Base-by-base conservation (phyloP, 2,888 invertebrate genomes). In the Nephrotoma appendiculata region DNA sequence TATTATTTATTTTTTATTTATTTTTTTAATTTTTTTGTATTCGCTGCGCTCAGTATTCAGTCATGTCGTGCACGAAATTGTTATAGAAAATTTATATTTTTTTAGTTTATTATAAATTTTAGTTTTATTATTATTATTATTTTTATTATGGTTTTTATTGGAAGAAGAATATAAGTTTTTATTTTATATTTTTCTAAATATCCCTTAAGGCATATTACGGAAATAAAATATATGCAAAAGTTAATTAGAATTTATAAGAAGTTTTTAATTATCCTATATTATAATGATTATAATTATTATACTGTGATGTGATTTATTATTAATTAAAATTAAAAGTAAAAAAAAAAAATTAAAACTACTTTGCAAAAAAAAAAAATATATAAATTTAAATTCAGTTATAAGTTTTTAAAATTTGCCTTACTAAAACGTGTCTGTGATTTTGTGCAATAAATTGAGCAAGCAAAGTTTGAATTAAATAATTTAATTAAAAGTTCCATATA, bases 351-450 rank as follows among this genome's bases (percentile, higher is more conserved):
- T 15, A 84, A 42, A 84, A 84, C 43, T n/a, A 42, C 6, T 71
- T 71, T 71, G 57, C 57, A 57, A 84, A 83, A 12, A 83, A 83
- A 31, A 31, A 31, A 31, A 31, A 31, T 3, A 83, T 41, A 41
- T 6, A 83, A 41, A 12, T 48, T 12, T 48, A 31, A 31, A 19
- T 31, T 71, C 71, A 71, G 71, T 71, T 71, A 71, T 84, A 43
- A 84, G 43, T 84, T 41, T 19, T 31, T 31, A 31, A 7, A 84
- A 42, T 41, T 83, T 7, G 15, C n/a, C 43, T 84, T 84, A 41
- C 41, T 42, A 84, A 84, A 84, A 84, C 84, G 84, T 84, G 84
- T 84, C 84, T 84, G 84, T 84, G 84, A 84, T 84, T 84, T 84
- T 84, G 84, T 84, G 84, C 84, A 84, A 84, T 84, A 84, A 84